Evolutionary conservation across 2,888 invertebrate species (phyloP).

Genomic region (Thalpophila matura): DNA sequence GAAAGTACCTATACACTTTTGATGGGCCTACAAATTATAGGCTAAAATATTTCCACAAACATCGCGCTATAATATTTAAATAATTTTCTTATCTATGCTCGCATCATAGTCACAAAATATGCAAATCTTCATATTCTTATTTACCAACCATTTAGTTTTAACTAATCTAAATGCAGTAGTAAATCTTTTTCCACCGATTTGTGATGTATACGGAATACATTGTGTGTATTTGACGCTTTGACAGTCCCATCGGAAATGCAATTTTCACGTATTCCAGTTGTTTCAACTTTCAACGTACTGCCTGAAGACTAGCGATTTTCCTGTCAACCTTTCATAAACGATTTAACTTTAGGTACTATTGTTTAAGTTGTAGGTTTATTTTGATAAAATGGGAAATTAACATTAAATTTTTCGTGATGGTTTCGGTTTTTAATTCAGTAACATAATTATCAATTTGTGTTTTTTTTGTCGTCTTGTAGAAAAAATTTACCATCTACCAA

Average conservation of each 20-base stretch:
- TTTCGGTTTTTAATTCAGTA: too few relatives aligned
- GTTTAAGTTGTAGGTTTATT: not conserved
- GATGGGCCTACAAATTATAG: too few relatives aligned
- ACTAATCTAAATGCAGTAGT: not conserved
- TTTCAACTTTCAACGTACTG: conserved; percentile 20
- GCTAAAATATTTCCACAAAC: not conserved
- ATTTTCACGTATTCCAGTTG: conserved; percentile 37
- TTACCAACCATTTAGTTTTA: too few relatives aligned
- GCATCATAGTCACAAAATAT: not conserved
- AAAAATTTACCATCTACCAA: too few relatives aligned
- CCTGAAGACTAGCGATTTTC: conserved; percentile 4
- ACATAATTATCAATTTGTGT: too few relatives aligned
- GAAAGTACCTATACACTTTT: too few relatives aligned
- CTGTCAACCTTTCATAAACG: conserved; percentile 19
- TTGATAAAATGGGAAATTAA: too few relatives aligned
- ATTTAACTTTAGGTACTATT: not conserved
- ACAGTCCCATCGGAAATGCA: conserved; percentile 32
- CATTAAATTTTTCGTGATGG: too few relatives aligned
- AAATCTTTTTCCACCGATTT: not conserved
- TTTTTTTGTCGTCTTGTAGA: too few relatives aligned
- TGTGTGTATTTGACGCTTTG: conserved; percentile 46
- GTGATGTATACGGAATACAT: conserved; percentile 10
- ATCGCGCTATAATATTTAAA: too few relatives aligned
- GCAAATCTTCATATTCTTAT: not conserved
- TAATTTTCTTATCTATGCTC: too few relatives aligned